Conservation (phyloP, 2,888 invertebrate species). For the Amphiduros pacificus region DNA sequence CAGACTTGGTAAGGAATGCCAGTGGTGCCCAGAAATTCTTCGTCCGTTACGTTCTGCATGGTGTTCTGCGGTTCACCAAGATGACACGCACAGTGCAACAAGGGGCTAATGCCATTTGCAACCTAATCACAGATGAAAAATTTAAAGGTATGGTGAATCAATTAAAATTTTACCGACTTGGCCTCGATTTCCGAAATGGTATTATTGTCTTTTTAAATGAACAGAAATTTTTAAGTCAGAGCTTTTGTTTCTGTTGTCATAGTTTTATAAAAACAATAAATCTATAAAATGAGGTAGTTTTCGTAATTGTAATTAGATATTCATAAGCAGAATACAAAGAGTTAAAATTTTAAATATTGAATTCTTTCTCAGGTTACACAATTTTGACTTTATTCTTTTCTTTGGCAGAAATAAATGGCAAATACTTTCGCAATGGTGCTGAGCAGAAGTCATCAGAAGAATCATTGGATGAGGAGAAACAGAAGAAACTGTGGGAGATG, state of each 20-base stretch:
- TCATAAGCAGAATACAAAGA: too few species aligned
- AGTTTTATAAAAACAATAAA: too few species aligned
- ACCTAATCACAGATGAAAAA: slow-evolving; percentile 39
- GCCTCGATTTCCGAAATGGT: too few species aligned
- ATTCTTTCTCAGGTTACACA: too few species aligned
- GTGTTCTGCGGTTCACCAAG: slow-evolving; percentile 36
- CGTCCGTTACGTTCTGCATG: slow-evolving; percentile 33
- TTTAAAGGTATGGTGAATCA: slow-evolving; percentile 35
- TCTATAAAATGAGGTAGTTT: too few species aligned
- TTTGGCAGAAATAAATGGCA: slow-evolving; percentile 39
- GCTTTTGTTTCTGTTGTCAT: too few species aligned
- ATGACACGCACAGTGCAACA: slow-evolving; percentile 37
- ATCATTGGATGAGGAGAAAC: slow-evolving; percentile 40
- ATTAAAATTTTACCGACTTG: too few species aligned
- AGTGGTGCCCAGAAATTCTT: slow-evolving; percentile 36
- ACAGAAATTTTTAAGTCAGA: too few species aligned
- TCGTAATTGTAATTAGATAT: too few species aligned
- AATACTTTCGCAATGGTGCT: slow-evolving; percentile 38
- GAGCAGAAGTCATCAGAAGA: slow-evolving; percentile 43
- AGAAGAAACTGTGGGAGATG: slow-evolving; percentile 45
- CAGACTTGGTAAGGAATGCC: slow-evolving; percentile 36
- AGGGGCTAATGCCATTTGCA: slow-evolving; percentile 36
- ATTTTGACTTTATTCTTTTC: too few species aligned
- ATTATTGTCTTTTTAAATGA: too few species aligned
- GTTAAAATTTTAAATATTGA: too few species aligned